Evolutionary conservation across 53 echinoderm and acorn worm species (phyloP), one percentile per base, ranked within the genome.

Genomic region (Antedon mediterranea): DNA sequence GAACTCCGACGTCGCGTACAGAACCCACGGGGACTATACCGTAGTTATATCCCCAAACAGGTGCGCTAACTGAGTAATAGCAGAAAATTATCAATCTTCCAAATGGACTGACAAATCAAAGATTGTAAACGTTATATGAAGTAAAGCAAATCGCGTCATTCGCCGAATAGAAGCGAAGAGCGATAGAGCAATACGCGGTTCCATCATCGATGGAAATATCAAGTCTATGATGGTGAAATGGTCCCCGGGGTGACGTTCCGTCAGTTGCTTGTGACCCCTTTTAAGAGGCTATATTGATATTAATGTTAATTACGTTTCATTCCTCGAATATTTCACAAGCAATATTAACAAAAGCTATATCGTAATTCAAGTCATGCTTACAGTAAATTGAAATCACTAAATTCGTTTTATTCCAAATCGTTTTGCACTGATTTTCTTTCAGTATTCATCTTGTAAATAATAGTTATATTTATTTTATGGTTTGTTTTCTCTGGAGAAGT

Each of bases 91-190:
- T 57, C 57, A 57, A 57, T 57, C 57, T 57, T 23, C 9, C 57
- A 57, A 57, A 57, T 57, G 57, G 57, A 57, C 57, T 57, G 57
- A 57, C 57, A 57, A 57, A 57, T 57, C 57, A 57, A 57, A 57
- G 57, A 57, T 57, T 57, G 2, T 57, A 57, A 57, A 57, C 13
- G 41, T 41, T 13, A 7, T 57, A 57, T 57, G 23, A 57, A 57
- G 57, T 57, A 57, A 57, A 57, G 9, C 57, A 57, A 11, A 2
- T 18, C 20, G 57, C 37, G 11, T 37, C 37, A 11, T 37, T 57
- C 57, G 23, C 57, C 57, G 57, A 57, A 57, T 13, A 57, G 57
- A 18, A 57, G 57, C 2, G 57, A 57, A 15, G 20, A 57, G 57
- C 57, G 23, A 57, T 57, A 57, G n/a, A 57, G 57, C 37, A 18